phyloP scores from a whole-genome alignment of 2,113 vertebrate genomes.

The Scortum barcoo region DNA sequence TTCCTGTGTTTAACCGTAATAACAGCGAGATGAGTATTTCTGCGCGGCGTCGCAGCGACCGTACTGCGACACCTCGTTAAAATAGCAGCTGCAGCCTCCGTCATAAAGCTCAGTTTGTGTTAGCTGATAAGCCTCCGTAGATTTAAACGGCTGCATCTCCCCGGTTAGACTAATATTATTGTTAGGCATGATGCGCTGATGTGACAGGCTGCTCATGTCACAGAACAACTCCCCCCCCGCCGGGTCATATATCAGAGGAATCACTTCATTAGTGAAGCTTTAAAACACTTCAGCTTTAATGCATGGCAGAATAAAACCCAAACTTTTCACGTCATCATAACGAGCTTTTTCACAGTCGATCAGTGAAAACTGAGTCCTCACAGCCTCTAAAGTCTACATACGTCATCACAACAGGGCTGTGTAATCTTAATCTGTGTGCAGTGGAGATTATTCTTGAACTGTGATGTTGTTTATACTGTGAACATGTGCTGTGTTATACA shows the following conservation, averaged over 20 bases:
- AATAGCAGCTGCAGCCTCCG: constrained; percentile 90
- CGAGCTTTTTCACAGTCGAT: too few relatives aligned
- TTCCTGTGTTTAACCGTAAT: constrained; percentile 30
- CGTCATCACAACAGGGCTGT: too few relatives aligned
- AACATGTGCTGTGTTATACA: too few relatives aligned
- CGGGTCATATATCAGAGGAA: constrained; percentile 5
- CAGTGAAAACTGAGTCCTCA: too few relatives aligned
- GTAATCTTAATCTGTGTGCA: too few relatives aligned
- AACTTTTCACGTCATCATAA: too few relatives aligned
- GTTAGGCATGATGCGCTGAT: constrained; percentile 84
- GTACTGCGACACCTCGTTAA: constrained; percentile 94
- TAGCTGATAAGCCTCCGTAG: constrained; percentile 92
- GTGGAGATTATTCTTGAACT: too few relatives aligned
- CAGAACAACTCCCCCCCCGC: neutral
- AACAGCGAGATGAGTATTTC: constrained; percentile 35
- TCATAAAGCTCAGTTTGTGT: constrained; percentile 92
- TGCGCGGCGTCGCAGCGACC: constrained; percentile 70
- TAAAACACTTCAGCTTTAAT: too few relatives aligned
- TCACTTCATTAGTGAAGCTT: neutral
- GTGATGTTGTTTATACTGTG: too few relatives aligned
- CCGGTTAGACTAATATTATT: constrained; percentile 93
- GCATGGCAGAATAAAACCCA: neutral
- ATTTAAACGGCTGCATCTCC: constrained; percentile 87
- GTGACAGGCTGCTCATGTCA: constrained; percentile 86
- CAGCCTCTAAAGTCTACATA: too few relatives aligned